Evolutionary conservation across 2,113 vertebrate genomes (phyloP), one percentile per base, ranked within the genome.

Genomic region (Aegotheles bennettii): DNA sequence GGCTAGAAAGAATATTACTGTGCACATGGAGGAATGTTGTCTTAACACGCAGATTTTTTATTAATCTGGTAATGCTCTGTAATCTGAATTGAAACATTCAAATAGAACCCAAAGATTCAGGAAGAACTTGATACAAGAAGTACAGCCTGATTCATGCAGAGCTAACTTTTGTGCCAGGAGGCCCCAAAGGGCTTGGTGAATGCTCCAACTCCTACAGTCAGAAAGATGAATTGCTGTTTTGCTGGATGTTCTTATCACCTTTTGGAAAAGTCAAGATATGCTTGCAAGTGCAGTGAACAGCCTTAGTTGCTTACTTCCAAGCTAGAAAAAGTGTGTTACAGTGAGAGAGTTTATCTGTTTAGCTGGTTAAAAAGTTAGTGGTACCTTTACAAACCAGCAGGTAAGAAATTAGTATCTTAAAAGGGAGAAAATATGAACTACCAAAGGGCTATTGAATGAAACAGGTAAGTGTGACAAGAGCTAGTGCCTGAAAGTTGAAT

Each of bases 341-440:
- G 13, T 26, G 16, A 56, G 19, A 84, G 26, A 77, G 40, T 10
- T 68, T 90, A 74, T 70, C 36, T 88, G 38, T 70, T 90, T 13
- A 42, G 64, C 33, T 59, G 6, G 51, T 63, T 92, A 77, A 77
- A 93, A 89, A 82, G 65, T 45, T 89, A 92, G 36, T 33, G 28
- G 28, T 47, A 57, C 64, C 28, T 84, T 47, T 63, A 93, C 36
- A 80, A 86, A 79, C 40, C 71, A 90, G 61, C 40, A 93, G 61
- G 63, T 67, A 84, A 84, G 71, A 70, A 26, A 60, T 2, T 6
- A 75, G 36, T 38, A 59, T 26, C 43, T 86, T 90, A 38, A 90
- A 86, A 54, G 47, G 33, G 26, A 90, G 42, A 81, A 96, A 90
- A 90, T 33, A 73, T 4, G 35, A 92, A 60, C 38, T 36, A 89